Conservation (phyloP, 1,140 invertebrate genomes). For the Zaprionus gabonicus region DNA sequence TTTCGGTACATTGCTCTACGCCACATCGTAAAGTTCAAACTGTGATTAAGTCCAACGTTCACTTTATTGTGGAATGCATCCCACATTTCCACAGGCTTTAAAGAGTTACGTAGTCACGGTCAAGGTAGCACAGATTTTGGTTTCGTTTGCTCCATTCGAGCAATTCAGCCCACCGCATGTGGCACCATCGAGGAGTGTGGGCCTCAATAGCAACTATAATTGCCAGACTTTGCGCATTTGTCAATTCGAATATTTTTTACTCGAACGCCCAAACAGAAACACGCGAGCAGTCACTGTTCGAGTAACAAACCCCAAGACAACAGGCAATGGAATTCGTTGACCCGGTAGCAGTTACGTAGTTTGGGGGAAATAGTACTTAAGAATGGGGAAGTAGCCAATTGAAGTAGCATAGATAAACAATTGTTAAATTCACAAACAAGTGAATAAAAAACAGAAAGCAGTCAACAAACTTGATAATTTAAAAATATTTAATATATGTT, state of each 20-base stretch:
- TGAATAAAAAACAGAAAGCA: too few species aligned
- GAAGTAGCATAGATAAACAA: background rate
- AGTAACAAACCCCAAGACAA: background rate
- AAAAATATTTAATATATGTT: too few species aligned
- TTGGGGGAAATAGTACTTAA: background rate
- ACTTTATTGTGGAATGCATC: constrained; percentile 2
- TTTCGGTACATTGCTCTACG: constrained; percentile 18
- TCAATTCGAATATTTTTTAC: background rate
- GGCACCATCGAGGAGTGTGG: constrained; percentile 19
- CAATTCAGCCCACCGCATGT: constrained; percentile 1
- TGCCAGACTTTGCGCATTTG: constrained; percentile 13
- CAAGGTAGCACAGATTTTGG: constrained; percentile 31
- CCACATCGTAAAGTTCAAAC: constrained; percentile 4
- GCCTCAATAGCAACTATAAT: constrained; percentile 19
- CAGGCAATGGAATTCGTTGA: constrained; percentile 27
- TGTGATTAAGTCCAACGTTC: constrained; percentile 13
- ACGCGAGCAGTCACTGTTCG: constrained; percentile 8
- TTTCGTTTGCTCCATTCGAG: constrained; percentile 12
- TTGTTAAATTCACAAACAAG: background rate
- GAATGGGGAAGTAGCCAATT: background rate
- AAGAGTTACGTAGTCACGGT: constrained; percentile 32
- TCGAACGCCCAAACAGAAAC: constrained; percentile 23
- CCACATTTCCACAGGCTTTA: background rate
- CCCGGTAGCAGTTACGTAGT: constrained; percentile 20
- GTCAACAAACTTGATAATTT: too few species aligned